A percentile compares a stretch with the other conserved stretches of the same genome.
Conservation (phyloP, 1,140 invertebrate genomes). For the Argopecten irradians region DNA sequence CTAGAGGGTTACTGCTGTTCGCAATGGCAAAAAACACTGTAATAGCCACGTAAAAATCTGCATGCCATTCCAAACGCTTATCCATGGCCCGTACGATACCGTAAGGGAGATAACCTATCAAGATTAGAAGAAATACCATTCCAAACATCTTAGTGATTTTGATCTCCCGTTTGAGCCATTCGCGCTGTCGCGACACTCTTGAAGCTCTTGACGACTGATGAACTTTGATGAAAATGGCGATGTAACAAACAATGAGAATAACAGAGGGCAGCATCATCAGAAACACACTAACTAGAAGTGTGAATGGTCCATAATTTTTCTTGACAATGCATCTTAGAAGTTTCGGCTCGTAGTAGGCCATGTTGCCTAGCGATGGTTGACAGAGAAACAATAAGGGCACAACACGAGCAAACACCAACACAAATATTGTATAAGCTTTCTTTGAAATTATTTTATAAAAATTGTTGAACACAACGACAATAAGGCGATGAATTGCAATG, state of each 20-base stretch:
- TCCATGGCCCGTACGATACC: constrained; percentile 74
- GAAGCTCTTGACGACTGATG: constrained; percentile 67
- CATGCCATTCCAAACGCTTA: constrained; percentile 66
- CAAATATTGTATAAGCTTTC: constrained; percentile 71
- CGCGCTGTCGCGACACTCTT: constrained; percentile 63
- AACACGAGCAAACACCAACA: constrained; percentile 70
- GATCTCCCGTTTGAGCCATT: constrained; percentile 74
- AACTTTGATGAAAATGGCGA: constrained; percentile 75
- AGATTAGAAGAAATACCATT: constrained; percentile 75
- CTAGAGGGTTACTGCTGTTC: constrained; percentile 74
- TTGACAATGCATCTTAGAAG: constrained; percentile 74
- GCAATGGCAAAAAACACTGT: constrained; percentile 75
- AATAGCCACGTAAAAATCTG: constrained; percentile 76
- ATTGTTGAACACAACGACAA: constrained; percentile 75
- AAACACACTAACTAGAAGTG: constrained; percentile 71
- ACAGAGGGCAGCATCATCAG: constrained; percentile 74
- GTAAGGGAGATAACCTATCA: constrained; percentile 75
- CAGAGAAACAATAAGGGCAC: constrained; percentile 72
- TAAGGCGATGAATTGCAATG: constrained; percentile 75
- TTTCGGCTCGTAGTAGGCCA: constrained; percentile 73
- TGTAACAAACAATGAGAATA: constrained; percentile 74
- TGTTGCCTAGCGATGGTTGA: constrained; percentile 71
- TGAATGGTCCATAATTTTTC: constrained; percentile 70
- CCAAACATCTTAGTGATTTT: constrained; percentile 78
- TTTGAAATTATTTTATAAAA: constrained; percentile 75